Evolutionary conservation across 2,797 vertebrate species (phyloP).

Genomic region (Benthosema pterotum): DNA sequence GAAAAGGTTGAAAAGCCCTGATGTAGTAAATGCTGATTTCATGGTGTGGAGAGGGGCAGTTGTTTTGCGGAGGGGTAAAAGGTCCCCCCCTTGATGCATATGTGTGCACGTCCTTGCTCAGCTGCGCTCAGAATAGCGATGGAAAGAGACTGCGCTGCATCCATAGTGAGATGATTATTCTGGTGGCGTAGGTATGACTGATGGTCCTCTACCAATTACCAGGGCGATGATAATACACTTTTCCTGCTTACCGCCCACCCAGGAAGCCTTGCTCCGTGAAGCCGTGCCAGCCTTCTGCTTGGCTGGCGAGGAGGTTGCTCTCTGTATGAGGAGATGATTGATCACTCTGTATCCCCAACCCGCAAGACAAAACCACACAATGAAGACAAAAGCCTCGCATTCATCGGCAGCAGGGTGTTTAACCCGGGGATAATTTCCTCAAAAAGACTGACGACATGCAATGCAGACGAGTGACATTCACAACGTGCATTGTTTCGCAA

Average conservation of each 20-base stretch:
- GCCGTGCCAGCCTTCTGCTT: slow-evolving; percentile 43
- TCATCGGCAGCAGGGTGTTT: slow-evolving; percentile 51
- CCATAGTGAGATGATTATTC: slow-evolving; percentile 77
- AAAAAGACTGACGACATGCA: too few relatives aligned
- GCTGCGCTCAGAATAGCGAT: slow-evolving; percentile 25
- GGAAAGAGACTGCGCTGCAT: slow-evolving; percentile 46
- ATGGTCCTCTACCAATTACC: slow-evolving; percentile 77
- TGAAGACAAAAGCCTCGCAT: slow-evolving; percentile 70
- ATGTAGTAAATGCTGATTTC: too few relatives aligned
- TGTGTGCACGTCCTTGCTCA: too few relatives aligned
- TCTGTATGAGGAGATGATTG: slow-evolving; percentile 62
- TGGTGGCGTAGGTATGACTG: slow-evolving; percentile 72
- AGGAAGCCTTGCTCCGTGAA: slow-evolving; percentile 45
- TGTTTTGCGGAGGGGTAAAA: too few relatives aligned
- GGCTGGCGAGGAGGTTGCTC: slow-evolving; percentile 28
- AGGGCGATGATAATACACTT: slow-evolving; percentile 67
- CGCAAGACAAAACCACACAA: slow-evolving; percentile 65
- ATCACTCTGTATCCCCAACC: slow-evolving; percentile 63
- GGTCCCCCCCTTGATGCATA: too few relatives aligned
- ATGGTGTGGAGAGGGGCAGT: too few relatives aligned
- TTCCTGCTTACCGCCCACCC: slow-evolving; percentile 54
- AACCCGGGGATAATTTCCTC: too few relatives aligned
- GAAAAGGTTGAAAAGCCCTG: too few relatives aligned
- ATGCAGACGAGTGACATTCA: too few relatives aligned
- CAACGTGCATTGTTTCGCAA: too few relatives aligned